Evolutionary conservation across 2,113 vertebrate genomes (phyloP).

Genomic region (Solea solea): DNA sequence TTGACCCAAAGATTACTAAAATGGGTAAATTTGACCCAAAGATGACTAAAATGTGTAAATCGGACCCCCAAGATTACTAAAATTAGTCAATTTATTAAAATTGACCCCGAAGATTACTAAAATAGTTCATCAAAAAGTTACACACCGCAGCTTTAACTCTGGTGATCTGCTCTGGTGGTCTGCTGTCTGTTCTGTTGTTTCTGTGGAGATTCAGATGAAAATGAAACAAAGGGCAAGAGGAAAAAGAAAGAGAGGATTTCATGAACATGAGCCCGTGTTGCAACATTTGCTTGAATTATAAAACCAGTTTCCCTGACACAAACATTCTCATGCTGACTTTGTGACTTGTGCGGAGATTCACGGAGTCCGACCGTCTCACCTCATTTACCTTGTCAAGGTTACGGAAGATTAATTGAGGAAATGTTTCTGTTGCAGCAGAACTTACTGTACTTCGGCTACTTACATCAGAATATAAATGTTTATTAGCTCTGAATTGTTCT

Average conservation of each 20-base stretch:
- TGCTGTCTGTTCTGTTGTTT: no score
- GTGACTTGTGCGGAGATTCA: background rate
- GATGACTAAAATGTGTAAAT: no score
- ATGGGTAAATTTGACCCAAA: no score
- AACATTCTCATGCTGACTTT: background rate
- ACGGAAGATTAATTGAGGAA: background rate
- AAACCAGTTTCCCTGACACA: background rate
- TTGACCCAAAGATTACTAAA: no score
- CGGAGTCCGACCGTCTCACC: background rate
- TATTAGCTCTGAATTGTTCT: background rate
- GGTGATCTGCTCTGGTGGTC: no score
- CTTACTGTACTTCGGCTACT: slow-evolving; percentile 1
- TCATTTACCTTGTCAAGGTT: background rate
- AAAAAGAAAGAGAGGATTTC: background rate
- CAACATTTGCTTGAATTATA: background rate
- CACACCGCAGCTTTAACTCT: no score
- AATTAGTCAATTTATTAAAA: no score
- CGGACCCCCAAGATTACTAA: no score
- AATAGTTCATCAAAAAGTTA: no score
- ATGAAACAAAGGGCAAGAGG: no score
- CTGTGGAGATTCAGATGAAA: no score
- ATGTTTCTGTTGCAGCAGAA: background rate
- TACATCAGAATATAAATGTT: slow-evolving; percentile 6
- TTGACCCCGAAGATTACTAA: no score
- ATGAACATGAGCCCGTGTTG: background rate